A percentile compares a stretch with the other conserved stretches of the same genome.
phyloP scores from a whole-genome alignment of 2,113 vertebrate genomes.

The Eulacestoma nigropectus region DNA sequence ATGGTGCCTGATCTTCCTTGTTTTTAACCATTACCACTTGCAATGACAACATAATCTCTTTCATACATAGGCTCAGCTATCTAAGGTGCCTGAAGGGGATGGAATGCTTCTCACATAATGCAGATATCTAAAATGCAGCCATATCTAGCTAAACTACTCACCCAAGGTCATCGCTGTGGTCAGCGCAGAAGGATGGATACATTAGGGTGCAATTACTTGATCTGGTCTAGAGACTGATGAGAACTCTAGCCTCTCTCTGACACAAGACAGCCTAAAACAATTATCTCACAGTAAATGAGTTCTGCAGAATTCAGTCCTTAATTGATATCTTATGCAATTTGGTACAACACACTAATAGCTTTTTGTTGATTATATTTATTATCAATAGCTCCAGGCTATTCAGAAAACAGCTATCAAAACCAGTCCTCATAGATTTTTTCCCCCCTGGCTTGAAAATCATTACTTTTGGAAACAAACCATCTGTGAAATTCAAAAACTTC shows the following conservation, averaged over 20 bases:
- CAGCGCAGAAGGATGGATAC: not conserved
- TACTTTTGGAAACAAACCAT: not conserved
- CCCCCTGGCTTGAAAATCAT: not conserved
- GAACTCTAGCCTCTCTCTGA: not conserved
- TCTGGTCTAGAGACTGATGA: not conserved
- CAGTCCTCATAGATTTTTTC: not conserved
- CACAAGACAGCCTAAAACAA: not conserved
- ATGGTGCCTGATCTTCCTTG: not conserved
- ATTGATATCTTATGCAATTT: not conserved
- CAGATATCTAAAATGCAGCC: not conserved
- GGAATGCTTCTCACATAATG: not conserved
- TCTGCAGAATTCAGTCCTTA: not conserved
- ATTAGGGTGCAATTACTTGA: not conserved
- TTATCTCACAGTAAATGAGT: not conserved
- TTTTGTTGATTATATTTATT: not conserved
- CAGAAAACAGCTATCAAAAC: not conserved
- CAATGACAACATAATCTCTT: not conserved
- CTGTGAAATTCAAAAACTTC: not conserved
- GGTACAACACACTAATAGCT: not conserved
- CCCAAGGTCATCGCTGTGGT: not conserved
- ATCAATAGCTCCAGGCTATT: not conserved
- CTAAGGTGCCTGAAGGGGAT: not conserved
- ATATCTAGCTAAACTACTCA: not conserved
- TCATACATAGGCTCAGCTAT: not conserved
- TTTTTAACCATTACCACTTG: not conserved